Base-by-base conservation (phyloP, 1,140 invertebrate species). In the Triops cancriformis region DNA sequence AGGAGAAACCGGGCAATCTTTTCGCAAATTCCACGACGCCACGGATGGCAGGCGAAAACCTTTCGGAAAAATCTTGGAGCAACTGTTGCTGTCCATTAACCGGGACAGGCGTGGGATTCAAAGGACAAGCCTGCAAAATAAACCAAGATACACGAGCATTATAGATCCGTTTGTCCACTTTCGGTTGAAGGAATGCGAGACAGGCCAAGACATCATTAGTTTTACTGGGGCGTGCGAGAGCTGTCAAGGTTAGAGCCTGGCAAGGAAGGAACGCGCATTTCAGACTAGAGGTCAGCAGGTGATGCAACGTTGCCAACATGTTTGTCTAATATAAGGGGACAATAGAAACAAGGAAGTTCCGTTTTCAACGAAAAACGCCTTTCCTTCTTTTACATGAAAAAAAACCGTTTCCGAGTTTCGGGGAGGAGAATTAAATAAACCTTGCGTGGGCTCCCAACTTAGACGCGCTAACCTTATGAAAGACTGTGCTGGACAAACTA, bases 1-100 rank as follows among this genome's bases (percentile, higher is more conserved):
- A 88, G 80, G 93, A 90, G 87, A 99, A 99, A 76, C 97, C 97
- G 78, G 97, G 97, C 81, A 99, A 96, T 80, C 94, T 91, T 83
- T 98, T 98, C 80, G 97, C 97, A 85, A 98, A 99, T 83, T 97
- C 95, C 73, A 99, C 96, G 2, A 98, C 96, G 74, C 96, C 96
- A 81, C 95, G 93, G 81, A 98, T 97, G 45, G 95, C 95, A 79
- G 96, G 95, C 23, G 95, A 95, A 85, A 98, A 97, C 82, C 95
- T 88, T 85, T 96, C 93, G 74, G 93, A 95, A 84, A 96, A 96
- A 82, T 95, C 93, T 84, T 96, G 93, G 11, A 91, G 84, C 37
- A 91, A 83, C 83, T 94, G 92, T 80, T 93, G 93, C 82, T 94
- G 92, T 12, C 89, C 89, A 73, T 89, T 89, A 80, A 91, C 85